Conservation (phyloP, 64 coral and sea anemone species). For the Actinia equina region DNA sequence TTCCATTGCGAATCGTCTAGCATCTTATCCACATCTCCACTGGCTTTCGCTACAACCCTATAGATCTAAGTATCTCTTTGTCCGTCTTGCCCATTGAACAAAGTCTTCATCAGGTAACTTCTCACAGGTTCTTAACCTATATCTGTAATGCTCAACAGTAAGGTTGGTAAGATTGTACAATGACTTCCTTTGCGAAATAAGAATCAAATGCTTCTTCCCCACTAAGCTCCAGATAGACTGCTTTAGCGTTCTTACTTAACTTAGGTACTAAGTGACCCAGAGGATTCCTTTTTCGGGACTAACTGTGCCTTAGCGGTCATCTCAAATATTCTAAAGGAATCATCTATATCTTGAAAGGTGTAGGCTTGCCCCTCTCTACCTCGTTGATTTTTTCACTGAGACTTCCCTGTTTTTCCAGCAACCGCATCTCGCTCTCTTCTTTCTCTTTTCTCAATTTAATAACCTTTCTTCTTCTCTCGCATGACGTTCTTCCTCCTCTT, state of each 20-base stretch:
- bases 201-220: conserved; percentile 27
- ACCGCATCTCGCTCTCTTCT: conserved; percentile 13
- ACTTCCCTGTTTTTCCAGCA: not conserved
- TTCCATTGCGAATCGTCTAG: conserved; percentile 21
- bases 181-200: conserved; percentile 32
- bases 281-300: conserved; percentile 30
- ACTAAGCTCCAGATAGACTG: conserved; percentile 42
- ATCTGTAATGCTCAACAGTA: conserved; percentile 29
- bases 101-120: conserved; percentile 10
- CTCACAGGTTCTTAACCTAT: not conserved
- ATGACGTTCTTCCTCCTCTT: conserved; percentile 11
- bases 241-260: conserved; percentile 41
- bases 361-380: not conserved
- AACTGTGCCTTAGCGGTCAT: conserved; percentile 44
- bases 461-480: conserved; percentile 5
- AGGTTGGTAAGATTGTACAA: conserved; percentile 44
- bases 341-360: conserved; percentile 36
- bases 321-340: conserved; percentile 34
- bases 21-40: conserved; percentile 15
- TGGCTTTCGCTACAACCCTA: conserved; percentile 28
- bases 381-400: not conserved
- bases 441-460: conserved; percentile 21
- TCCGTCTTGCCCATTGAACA: conserved; percentile 27
- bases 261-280: conserved; percentile 45
- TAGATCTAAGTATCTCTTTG: not conserved